Conservation (phyloP, 1,140 invertebrate species). For the Dreissena polymorpha region DNA sequence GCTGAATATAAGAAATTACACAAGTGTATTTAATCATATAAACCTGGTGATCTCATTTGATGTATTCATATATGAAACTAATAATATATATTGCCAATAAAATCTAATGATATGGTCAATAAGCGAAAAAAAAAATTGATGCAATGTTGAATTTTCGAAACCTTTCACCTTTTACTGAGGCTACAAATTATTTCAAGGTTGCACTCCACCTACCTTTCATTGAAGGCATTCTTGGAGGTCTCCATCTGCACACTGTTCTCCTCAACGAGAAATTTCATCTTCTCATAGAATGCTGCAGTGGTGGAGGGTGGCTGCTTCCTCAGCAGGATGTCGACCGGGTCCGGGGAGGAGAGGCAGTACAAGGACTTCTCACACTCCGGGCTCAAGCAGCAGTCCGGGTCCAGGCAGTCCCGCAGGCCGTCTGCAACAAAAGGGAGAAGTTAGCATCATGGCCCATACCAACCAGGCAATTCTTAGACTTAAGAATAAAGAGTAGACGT, state of each 20-base stretch:
- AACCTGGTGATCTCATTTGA: neutral
- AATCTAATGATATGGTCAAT: too few relatives aligned
- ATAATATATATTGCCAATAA: too few relatives aligned
- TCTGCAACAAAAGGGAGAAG: slow-evolving; percentile 84
- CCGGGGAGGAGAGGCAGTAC: slow-evolving; percentile 94
- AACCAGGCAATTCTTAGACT: too few relatives aligned
- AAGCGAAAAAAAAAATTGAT: too few relatives aligned
- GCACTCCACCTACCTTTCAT: slow-evolving; percentile 91
- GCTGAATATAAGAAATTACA: slow-evolving; percentile 81
- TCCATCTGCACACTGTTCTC: slow-evolving; percentile 98
- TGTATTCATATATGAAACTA: too few relatives aligned
- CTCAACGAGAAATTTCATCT: slow-evolving; percentile 98
- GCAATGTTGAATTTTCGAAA: too few relatives aligned
- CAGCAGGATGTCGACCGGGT: slow-evolving; percentile 94
- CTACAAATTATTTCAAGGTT: too few relatives aligned
- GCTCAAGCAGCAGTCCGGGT: slow-evolving; percentile 94
- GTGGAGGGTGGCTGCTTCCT: slow-evolving; percentile 96
- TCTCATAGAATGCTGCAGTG: slow-evolving; percentile 98
- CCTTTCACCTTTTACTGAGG: too few relatives aligned
- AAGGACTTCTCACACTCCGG: slow-evolving; percentile 89
- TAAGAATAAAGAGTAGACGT: too few relatives aligned
- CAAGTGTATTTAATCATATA: neutral
- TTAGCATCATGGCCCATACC: too few relatives aligned
- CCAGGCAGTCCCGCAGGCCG: slow-evolving; percentile 97
- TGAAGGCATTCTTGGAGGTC: slow-evolving; percentile 95